A percentile compares a stretch with the other conserved stretches of the same genome.
These are phyloP conservation scores for Penaeus monodon DNA, from an alignment of 2,888 invertebrate species.

Conservation along the genomic window DNA sequence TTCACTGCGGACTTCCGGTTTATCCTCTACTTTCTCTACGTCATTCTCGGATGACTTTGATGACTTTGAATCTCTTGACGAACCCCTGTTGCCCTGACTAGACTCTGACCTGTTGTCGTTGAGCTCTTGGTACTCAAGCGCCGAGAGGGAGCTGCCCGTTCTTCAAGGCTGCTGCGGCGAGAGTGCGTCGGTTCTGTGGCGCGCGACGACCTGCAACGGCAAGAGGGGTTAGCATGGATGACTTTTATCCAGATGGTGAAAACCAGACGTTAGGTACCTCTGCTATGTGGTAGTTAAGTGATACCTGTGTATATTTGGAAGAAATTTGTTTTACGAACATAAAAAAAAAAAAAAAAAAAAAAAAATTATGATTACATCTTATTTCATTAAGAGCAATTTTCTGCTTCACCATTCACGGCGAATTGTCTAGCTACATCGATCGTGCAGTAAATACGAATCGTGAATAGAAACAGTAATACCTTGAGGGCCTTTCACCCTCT, in stretches of 20 bases:
- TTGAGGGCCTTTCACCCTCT: conserved; percentile 60
- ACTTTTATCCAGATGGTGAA: too few relatives aligned
- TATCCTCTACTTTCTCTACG: conserved; percentile 14
- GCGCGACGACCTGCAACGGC: conserved; percentile 59
- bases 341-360: too few relatives aligned
- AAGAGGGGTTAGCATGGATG: not conserved
- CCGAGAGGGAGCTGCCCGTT: conserved; percentile 63
- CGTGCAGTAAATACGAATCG: too few relatives aligned
- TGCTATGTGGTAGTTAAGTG: too few relatives aligned
- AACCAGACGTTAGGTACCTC: too few relatives aligned
- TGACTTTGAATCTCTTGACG: conserved; percentile 39
- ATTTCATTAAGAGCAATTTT: too few relatives aligned
- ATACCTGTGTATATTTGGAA: too few relatives aligned
- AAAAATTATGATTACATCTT: too few relatives aligned
- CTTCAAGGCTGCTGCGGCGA: conserved; percentile 51
- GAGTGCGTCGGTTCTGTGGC: conserved; percentile 45
- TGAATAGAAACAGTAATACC: conserved; percentile 37
- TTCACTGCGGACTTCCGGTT: conserved; percentile 15
- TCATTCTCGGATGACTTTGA: conserved; percentile 38
- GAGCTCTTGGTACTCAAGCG: conserved; percentile 54
- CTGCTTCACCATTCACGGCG: too few relatives aligned
- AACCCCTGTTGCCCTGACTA: conserved; percentile 45
- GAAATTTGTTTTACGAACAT: too few relatives aligned
- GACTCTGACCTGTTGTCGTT: conserved; percentile 61
- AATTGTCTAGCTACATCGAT: too few relatives aligned